These are phyloP conservation scores for Macrotus californicus DNA, from an alignment of 2,113 vertebrate genomes.

Conservation along the genomic window DNA sequence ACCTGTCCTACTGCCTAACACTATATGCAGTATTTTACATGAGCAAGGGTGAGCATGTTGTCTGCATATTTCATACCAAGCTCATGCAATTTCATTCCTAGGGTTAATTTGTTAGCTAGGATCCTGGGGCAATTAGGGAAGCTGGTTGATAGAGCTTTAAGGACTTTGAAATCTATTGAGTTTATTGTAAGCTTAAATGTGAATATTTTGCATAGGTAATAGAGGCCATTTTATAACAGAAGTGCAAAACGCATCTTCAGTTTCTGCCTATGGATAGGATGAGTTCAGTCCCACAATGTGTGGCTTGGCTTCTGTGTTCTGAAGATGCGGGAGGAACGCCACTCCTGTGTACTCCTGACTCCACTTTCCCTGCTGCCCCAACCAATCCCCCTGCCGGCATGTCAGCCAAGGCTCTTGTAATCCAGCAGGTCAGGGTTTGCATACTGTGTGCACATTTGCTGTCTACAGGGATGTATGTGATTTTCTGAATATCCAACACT, in stretches of 20 bases:
- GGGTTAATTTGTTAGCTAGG: neutral
- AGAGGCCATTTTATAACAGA: neutral
- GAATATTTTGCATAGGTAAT: neutral
- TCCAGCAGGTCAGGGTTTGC: too few relatives aligned
- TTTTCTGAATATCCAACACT: neutral
- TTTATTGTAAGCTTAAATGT: neutral
- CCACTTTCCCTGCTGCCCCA: too few relatives aligned
- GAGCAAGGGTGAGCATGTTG: neutral
- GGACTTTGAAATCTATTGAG: neutral
- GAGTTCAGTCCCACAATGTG: neutral
- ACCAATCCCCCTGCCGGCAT: fast-evolving
- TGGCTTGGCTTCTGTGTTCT: too few relatives aligned
- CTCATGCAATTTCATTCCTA: neutral
- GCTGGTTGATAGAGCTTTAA: neutral
- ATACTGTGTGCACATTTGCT: neutral
- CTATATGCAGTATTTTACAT: neutral
- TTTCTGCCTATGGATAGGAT: fast-evolving
- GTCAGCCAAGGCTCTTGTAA: too few relatives aligned
- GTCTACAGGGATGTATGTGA: neutral
- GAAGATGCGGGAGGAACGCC: too few relatives aligned
- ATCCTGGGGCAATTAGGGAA: neutral
- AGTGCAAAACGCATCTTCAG: neutral
- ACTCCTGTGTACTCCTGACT: fast-evolving
- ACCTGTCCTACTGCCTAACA: neutral
- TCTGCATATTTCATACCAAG: neutral